These are phyloP conservation scores for Criorhina ranunculi DNA, from an alignment of 2,888 invertebrate genomes.

Conservation along the genomic window DNA sequence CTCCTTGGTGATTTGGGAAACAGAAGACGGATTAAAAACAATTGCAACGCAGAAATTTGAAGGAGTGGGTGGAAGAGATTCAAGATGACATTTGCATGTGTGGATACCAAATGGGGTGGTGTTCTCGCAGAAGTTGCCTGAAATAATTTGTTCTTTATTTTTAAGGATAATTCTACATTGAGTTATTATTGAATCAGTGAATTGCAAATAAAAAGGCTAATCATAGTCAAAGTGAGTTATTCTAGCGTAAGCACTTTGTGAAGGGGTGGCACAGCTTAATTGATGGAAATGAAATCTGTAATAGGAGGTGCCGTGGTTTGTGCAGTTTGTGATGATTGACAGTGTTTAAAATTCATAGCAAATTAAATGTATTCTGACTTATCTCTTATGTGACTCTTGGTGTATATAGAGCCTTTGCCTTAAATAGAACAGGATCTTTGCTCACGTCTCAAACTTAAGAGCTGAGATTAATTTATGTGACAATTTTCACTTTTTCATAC, in stretches of 20 bases:
- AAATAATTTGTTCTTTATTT: constrained; percentile 72
- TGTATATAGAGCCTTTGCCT: no score
- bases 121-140: constrained; percentile 65
- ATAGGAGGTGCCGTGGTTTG: no score
- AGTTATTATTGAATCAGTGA: constrained; percentile 53
- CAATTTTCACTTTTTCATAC: no score
- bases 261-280: no score
- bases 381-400: no score
- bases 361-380: no score
- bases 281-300: no score
- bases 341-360: no score
- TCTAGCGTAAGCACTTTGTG: neutral
- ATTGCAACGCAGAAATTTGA: constrained; percentile 72
- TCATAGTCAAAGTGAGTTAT: constrained; percentile 18
- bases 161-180: constrained; percentile 65
- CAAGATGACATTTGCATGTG: constrained; percentile 29
- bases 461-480: no score
- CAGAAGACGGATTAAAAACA: constrained; percentile 57
- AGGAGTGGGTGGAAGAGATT: constrained; percentile 27
- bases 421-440: no score
- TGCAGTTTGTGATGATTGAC: no score
- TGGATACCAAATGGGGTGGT: constrained; percentile 15
- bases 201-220: constrained; percentile 68
- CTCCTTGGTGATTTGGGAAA: constrained; percentile 40
- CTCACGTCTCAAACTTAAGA: no score